Evolutionary conservation across 2,113 vertebrate species (phyloP).

Genomic region (Ceyx melanurus): DNA sequence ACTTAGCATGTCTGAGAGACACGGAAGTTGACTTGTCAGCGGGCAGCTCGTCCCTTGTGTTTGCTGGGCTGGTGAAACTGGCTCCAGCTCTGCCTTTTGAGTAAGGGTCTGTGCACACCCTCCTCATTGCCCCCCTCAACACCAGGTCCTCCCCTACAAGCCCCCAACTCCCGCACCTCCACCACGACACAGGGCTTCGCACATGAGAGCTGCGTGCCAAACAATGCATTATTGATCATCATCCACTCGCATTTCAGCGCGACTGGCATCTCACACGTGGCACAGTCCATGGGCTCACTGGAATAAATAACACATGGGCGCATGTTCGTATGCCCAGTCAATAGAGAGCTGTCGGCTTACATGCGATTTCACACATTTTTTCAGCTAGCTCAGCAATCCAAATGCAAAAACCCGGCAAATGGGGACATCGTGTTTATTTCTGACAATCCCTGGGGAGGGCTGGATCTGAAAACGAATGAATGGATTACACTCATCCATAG

Average conservation of each 20-base stretch:
- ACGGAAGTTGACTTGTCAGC: neutral
- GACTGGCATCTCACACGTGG: neutral
- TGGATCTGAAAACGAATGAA: slow-evolving; percentile 44
- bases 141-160: neutral
- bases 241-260: slow-evolving; percentile 13
- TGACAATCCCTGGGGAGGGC: slow-evolving; percentile 40
- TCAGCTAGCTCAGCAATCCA: slow-evolving; percentile 68
- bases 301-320: slow-evolving; percentile 64
- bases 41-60: neutral
- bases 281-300: neutral
- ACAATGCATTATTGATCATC: slow-evolving; percentile 50
- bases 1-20: neutral
- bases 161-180: rapidly evolving
- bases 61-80: neutral
- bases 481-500: slow-evolving; percentile 54
- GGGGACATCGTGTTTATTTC: slow-evolving; percentile 55
- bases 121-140: neutral
- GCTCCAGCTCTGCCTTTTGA: neutral
- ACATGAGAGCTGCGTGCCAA: neutral
- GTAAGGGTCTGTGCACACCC: neutral
- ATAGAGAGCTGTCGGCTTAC: slow-evolving; percentile 56
- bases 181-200: rapidly evolving
- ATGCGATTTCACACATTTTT: slow-evolving; percentile 66
- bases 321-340: slow-evolving; percentile 24
- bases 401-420: slow-evolving; percentile 59